Evolutionary conservation across 2,888 invertebrate genomes (phyloP).

Genomic region (Prosapia bicincta): DNA sequence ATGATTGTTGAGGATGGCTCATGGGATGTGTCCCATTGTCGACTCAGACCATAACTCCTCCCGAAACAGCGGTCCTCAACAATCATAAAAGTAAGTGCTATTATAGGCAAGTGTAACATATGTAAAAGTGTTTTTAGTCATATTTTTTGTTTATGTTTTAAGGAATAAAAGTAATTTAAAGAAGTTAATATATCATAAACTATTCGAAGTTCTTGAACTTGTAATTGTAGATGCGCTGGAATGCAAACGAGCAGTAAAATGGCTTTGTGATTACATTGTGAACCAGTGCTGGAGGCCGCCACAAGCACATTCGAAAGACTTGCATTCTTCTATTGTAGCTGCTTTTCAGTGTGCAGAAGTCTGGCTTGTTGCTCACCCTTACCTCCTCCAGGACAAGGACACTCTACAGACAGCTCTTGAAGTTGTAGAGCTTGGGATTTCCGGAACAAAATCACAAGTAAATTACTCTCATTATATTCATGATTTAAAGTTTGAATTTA

Average conservation of each 20-base stretch:
- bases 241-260: slow-evolving; percentile 90
- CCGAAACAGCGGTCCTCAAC: too few species aligned
- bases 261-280: slow-evolving; percentile 97
- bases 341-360: slow-evolving; percentile 88
- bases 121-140: too few species aligned
- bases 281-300: slow-evolving; percentile 94
- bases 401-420: slow-evolving; percentile 91
- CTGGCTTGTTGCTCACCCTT: slow-evolving; percentile 90
- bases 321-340: slow-evolving; percentile 92
- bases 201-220: too few species aligned
- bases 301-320: slow-evolving; percentile 87
- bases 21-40: too few species aligned
- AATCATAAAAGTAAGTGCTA: too few species aligned
- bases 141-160: too few species aligned
- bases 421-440: slow-evolving; percentile 95
- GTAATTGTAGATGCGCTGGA: slow-evolving; percentile 79
- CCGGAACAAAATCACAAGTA: slow-evolving; percentile 79
- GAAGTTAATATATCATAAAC: too few species aligned
- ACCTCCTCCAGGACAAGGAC: slow-evolving; percentile 85
- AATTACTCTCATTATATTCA: slow-evolving; percentile 8
- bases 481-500: too few species aligned
- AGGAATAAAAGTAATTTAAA: too few species aligned
- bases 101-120: too few species aligned
- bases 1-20: too few species aligned
- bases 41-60: too few species aligned